phyloP scores from a whole-genome alignment of 2,888 invertebrate genomes.

The Zelleria hepariella region DNA sequence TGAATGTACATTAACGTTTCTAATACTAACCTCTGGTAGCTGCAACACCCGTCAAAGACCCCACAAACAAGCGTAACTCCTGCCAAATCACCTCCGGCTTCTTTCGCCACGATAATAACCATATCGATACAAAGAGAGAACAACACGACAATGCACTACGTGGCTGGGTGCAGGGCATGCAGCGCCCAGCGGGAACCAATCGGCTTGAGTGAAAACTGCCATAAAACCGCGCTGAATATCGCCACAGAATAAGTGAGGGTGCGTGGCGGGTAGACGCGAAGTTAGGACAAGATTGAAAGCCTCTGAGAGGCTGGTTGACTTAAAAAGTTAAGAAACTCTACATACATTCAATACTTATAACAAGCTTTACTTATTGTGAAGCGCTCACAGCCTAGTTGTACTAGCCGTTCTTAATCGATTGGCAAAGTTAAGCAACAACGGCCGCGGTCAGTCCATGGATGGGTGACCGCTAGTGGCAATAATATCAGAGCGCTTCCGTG shows the following conservation, averaged over 20 bases:
- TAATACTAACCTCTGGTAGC: too few relatives aligned
- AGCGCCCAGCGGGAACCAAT: slow-evolving; percentile 8
- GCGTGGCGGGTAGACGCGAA: slow-evolving; percentile 20
- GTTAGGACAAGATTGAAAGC: not conserved
- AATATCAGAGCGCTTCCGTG: too few relatives aligned
- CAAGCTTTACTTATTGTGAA: too few relatives aligned
- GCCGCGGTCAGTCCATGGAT: too few relatives aligned
- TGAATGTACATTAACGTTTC: too few relatives aligned
- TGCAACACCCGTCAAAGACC: not conserved
- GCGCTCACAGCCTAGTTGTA: too few relatives aligned
- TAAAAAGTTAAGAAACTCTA: too few relatives aligned
- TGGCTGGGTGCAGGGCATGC: slow-evolving; percentile 2
- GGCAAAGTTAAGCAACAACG: too few relatives aligned
- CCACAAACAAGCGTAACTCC: not conserved
- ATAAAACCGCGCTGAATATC: slow-evolving; percentile 48
- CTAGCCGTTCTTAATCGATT: too few relatives aligned
- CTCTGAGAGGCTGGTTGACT: slow-evolving; percentile 12
- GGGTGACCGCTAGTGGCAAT: too few relatives aligned
- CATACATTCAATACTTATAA: too few relatives aligned
- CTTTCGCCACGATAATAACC: not conserved
- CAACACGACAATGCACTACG: slow-evolving; percentile 55
- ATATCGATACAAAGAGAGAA: slow-evolving; percentile 10
- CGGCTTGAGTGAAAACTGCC: slow-evolving; percentile 60
- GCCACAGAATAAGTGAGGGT: slow-evolving; percentile 17
- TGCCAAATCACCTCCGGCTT: not conserved